Percentiles rank a stretch among this genome's conserved stretches.
These are phyloP conservation scores for Chalcis sispes DNA, from an alignment of 2,888 invertebrate genomes.

Conservation along the genomic window DNA sequence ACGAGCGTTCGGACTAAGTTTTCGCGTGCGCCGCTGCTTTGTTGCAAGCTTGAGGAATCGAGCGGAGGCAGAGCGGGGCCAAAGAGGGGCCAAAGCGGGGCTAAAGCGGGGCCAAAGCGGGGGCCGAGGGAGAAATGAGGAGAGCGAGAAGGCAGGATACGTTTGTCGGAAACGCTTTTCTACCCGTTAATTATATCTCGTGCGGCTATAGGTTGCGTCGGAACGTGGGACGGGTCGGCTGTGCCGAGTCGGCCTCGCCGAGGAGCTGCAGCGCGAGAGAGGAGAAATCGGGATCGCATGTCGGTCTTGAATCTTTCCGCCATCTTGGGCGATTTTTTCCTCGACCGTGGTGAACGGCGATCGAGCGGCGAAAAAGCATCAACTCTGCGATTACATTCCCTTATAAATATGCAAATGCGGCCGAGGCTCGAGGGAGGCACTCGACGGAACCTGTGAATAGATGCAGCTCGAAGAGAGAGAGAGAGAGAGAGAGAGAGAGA, in stretches of 20 bases:
- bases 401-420: slow-evolving; percentile 76
- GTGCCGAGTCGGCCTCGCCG: slow-evolving; percentile 9
- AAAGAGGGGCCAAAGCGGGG: too few species aligned
- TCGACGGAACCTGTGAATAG: slow-evolving; percentile 48
- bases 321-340: slow-evolving; percentile 73
- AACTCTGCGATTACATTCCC: slow-evolving; percentile 75
- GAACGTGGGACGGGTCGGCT: slow-evolving; percentile 49
- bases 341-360: slow-evolving; percentile 58
- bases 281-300: slow-evolving; percentile 75
- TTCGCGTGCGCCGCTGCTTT: too few species aligned
- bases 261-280: slow-evolving; percentile 52
- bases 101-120: too few species aligned
- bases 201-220: slow-evolving; percentile 49
- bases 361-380: slow-evolving; percentile 72
- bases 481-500: slow-evolving; percentile 57
- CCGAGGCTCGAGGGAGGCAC: slow-evolving; percentile 57
- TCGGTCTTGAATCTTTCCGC: slow-evolving; percentile 75
- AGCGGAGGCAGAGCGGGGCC: background rate
- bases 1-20: too few species aligned
- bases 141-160: slow-evolving; percentile 47
- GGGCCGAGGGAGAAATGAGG: slow-evolving; percentile 15
- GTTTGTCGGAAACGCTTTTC: slow-evolving; percentile 57
- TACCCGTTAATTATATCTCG: slow-evolving; percentile 57
- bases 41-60: too few species aligned
- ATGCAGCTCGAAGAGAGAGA: slow-evolving; percentile 47